Evolutionary conservation across 2,888 invertebrate species (phyloP), one percentile per base, ranked within the genome.

Genomic region (Antitype chi): DNA sequence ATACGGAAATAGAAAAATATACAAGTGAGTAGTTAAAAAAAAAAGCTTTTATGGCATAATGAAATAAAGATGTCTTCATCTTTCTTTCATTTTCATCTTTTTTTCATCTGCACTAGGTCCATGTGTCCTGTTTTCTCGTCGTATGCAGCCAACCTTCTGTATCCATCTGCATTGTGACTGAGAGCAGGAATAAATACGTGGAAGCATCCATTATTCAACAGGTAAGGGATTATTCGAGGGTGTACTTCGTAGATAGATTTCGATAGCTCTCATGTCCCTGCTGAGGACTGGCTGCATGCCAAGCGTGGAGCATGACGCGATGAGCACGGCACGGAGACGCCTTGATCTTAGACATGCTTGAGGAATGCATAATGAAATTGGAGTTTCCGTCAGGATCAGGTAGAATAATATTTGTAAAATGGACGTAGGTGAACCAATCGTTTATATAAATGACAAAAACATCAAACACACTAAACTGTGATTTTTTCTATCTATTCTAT

Each of bases 161-260:
- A 2, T 5, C 1, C 9, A 13, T 47, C 60, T 70, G n/a, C 55
- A 53, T 47, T 15, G 20, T 70, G 77, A 49, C 38, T 70, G 70
- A 55, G 25, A 76, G 80, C 67, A 81, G 82, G 84, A 88, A 89
- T 88, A 89, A 82, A 88, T 87, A 84, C 78, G 76, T 77, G 72
- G 81, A 70, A 85, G 77, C 80, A 92, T 93, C 86, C 91, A 93
- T 94, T 91, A 94, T 93, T 94, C 94, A 94, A 94, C 93, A 94
- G 94, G 94, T 94, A 92, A 90, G 88, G 88, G 90, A 88, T 90
- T 88, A 89, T 90, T 86, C 89, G 88, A 83, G 85, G 86, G 85
- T 89, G 86, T 87, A 88, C 88, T 85, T 87, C 82, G 84, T 85
- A 89, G 90, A 91, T 90, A 89, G 90, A 91, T 92, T 90, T 85